These are phyloP conservation scores for Myodes glareolus DNA, from an alignment of 2,113 vertebrate genomes.

Conservation along the genomic window DNA sequence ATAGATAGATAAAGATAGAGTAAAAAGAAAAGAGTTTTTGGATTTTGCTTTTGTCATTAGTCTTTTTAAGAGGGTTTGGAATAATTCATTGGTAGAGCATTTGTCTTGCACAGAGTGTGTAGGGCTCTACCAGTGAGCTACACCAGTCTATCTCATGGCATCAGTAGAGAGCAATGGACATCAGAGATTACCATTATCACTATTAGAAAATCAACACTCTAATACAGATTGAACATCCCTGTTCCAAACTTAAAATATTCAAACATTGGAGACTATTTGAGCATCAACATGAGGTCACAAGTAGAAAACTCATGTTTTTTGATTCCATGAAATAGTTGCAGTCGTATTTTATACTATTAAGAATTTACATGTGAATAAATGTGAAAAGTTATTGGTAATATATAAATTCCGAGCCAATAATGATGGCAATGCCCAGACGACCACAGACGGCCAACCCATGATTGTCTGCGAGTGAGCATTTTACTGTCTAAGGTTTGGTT, in stretches of 20 bases:
- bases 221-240: neutral
- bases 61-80: no score
- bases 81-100: neutral
- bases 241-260: neutral
- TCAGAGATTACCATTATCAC: neutral
- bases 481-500: neutral
- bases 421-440: neutral
- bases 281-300: neutral
- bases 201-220: neutral
- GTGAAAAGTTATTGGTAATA: neutral
- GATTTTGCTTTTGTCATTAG: neutral
- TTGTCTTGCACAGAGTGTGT: neutral
- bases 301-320: neutral
- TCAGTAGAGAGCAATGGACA: neutral
- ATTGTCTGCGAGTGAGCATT: neutral
- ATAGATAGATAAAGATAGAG: neutral
- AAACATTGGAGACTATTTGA: neutral
- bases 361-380: neutral
- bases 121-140: neutral
- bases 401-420: neutral
- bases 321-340: neutral
- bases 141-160: neutral
- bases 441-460: neutral
- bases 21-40: neutral
- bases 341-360: neutral